Evolutionary conservation across 2,888 invertebrate species (phyloP).

Genomic region (Drosophila colorata): DNA sequence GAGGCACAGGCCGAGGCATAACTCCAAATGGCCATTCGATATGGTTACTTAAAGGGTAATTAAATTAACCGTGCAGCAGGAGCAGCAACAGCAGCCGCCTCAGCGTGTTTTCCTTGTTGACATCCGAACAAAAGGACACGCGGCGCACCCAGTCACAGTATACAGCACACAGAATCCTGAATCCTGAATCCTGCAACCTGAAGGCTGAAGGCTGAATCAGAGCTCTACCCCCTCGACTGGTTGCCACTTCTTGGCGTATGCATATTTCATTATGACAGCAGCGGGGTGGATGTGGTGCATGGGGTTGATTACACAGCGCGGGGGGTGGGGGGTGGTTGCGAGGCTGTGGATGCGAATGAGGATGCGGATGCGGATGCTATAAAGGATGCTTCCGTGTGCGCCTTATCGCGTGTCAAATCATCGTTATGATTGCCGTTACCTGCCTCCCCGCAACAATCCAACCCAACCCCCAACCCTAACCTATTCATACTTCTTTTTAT

Average conservation of each 20-base stretch:
- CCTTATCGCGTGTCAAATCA: conserved; percentile 83
- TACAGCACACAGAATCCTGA: conserved; percentile 6
- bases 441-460: conserved; percentile 9
- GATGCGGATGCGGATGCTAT: conserved; percentile 12
- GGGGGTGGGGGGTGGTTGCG: conserved; percentile 26
- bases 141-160: conserved; percentile 29
- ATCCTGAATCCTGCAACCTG: too few species aligned
- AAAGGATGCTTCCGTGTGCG: conserved; percentile 37
- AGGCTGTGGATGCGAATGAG: conserved; percentile 19
- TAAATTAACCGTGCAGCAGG: conserved; percentile 78
- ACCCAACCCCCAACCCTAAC: not conserved
- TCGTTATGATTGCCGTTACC: conserved; percentile 77
- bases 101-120: conserved; percentile 59
- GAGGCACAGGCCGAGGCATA: conserved; percentile 41
- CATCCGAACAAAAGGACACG: conserved; percentile 68
- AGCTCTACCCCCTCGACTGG: conserved; percentile 27
- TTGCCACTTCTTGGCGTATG: conserved; percentile 54
- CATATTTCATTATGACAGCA: conserved; percentile 76
- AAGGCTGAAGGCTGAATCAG: conserved; percentile 9
- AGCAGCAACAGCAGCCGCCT: conserved; percentile 13
- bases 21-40: conserved; percentile 79
- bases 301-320: conserved; percentile 12
- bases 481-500: conserved; percentile 26
- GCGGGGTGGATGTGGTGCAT: conserved; percentile 1
- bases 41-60: conserved; percentile 84